phyloP scores from a whole-genome alignment of 2,113 vertebrate genomes.

The Hippocampus guttulatus region DNA sequence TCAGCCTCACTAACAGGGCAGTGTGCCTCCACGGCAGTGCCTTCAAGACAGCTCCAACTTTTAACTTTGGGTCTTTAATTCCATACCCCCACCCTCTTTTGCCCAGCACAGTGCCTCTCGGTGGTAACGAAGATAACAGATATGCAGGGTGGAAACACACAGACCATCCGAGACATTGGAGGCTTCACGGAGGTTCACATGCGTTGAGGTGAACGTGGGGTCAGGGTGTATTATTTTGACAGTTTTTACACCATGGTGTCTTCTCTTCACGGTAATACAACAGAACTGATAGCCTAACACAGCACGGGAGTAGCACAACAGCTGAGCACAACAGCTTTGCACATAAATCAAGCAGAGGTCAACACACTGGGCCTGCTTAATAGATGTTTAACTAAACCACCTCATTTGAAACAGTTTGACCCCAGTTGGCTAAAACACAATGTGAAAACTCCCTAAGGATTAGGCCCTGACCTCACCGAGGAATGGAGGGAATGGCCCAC shows the following conservation, averaged over 20 bases:
- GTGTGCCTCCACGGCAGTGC: constrained; percentile 55
- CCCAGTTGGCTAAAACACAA: constrained; percentile 74
- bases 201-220: constrained; percentile 38
- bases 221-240: constrained; percentile 42
- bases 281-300: constrained; percentile 42
- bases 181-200: constrained; percentile 21
- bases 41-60: constrained; percentile 62
- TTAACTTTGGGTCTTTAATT: constrained; percentile 61
- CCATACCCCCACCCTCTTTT: neutral
- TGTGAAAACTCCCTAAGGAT: constrained; percentile 78
- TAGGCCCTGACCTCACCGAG: constrained; percentile 69
- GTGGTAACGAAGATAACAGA: constrained; percentile 46
- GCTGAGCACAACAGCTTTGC: constrained; percentile 67
- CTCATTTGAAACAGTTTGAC: constrained; percentile 79
- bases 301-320: constrained; percentile 34
- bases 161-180: neutral
- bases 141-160: neutral
- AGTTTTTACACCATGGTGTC: constrained; percentile 8
- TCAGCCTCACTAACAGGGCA: constrained; percentile 70
- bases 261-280: constrained; percentile 34
- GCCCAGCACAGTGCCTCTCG: constrained; percentile 50
- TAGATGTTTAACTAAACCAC: constrained; percentile 82
- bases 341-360: constrained; percentile 71
- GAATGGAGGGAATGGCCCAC: constrained; percentile 63
- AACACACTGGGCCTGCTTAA: constrained; percentile 70